Base-by-base conservation (phyloP, 2,888 invertebrate species). In the Netelia inedita region DNA sequence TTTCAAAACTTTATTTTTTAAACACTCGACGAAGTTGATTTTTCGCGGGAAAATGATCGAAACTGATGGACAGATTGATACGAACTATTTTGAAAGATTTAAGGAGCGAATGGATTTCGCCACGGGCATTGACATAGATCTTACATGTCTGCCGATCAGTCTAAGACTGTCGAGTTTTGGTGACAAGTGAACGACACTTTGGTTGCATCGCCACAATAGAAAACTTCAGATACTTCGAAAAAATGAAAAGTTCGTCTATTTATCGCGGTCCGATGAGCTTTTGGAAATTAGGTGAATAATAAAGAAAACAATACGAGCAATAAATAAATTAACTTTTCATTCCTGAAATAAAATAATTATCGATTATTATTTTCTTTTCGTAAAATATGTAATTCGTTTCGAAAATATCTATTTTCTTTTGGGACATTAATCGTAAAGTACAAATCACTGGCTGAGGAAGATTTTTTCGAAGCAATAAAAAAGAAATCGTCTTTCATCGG, bases 101-200 rank as follows among this genome's bases (percentile, higher is more conserved):
- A 87, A 88, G 89, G 88, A 90, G 88, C 88, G 89, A 90, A 90
- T 89, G 86, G 89, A 89, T 85, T 86, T 90, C 89, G 89, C 88
- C 90, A 87, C 87, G 88, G 89, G 90, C 91, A 88, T 80, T 91
- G 90, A 91, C 91, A 91, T 89, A 88, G 90, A 89, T 92, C 91
- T 92, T 91, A 91, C 91, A 92, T 92, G 92, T 91, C 92, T 89
- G 91, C 90, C 90, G 89, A 88, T 90, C 89, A 90, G 89, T 91
- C 89, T 87, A 87, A 88, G 89, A 92, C 91, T 92, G 91, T 88
- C 89, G 82, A 81, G 79, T 85, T 57, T 53, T 9, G 41, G 53
- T 66, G 85, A 91, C 91, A 90, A 91, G 87, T 89, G 91, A 86
- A 84, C 71, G 6, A 87, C 83, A 55, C 61, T 68, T 35, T 69